Evolutionary conservation across 2,888 invertebrate species (phyloP).

Genomic region (Drosophila ustulata): DNA sequence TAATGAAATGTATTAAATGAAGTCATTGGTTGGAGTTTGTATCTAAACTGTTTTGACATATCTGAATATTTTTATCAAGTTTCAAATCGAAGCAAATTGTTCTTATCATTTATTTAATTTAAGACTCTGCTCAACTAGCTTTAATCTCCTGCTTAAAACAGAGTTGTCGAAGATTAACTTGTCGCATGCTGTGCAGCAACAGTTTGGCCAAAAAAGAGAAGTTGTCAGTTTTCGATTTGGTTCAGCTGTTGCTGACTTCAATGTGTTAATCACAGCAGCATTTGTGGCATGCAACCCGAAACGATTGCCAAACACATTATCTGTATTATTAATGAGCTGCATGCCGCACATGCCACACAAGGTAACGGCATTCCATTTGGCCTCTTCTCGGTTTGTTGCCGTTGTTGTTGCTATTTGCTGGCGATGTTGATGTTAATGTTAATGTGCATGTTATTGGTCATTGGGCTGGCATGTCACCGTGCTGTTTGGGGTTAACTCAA

Average conservation of each 20-base stretch:
- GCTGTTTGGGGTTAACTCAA: neutral
- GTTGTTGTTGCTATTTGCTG: neutral
- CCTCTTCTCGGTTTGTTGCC: neutral
- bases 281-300: slow-evolving; percentile 67
- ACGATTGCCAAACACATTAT: slow-evolving; percentile 77
- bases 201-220: neutral
- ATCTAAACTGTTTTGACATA: too few relatives aligned
- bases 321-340: slow-evolving; percentile 77
- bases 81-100: too few relatives aligned
- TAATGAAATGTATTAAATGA: too few relatives aligned
- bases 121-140: neutral
- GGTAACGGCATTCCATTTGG: slow-evolving; percentile 22
- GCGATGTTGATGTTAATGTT: neutral
- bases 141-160: neutral
- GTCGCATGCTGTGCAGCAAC: slow-evolving; percentile 5
- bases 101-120: neutral
- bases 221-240: neutral
- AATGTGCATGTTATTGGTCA: slow-evolving; percentile 32
- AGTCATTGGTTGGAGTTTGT: too few relatives aligned
- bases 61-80: too few relatives aligned
- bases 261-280: slow-evolving; percentile 73
- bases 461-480: slow-evolving; percentile 25
- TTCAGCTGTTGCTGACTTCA: slow-evolving; percentile 34
- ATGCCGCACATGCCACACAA: slow-evolving; percentile 58
- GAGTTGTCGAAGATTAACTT: neutral